Percentiles rank a stretch among this genome's conserved stretches.
phyloP scores from a whole-genome alignment of 2,113 vertebrate genomes.

The Gavia stellata region DNA sequence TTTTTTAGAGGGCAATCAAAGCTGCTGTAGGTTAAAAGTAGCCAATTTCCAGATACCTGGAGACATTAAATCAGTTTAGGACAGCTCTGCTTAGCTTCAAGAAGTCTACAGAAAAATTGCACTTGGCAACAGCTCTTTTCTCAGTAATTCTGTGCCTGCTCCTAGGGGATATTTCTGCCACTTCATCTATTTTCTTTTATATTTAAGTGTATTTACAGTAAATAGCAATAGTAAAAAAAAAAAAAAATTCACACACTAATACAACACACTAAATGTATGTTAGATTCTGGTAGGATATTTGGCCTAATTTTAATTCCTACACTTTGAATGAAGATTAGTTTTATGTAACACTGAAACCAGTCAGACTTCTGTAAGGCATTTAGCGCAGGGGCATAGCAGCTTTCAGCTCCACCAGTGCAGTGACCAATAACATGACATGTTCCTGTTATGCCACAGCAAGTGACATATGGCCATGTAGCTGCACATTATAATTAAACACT shows the following conservation, averaged over 20 bases:
- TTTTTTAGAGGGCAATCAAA: background rate
- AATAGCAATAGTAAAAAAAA: background rate
- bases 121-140: background rate
- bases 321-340: background rate
- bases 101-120: background rate
- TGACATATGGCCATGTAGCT: conserved; percentile 7
- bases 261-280: background rate
- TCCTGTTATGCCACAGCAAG: background rate
- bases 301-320: background rate
- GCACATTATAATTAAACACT: conserved; percentile 35
- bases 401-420: background rate
- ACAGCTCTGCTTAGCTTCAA: background rate
- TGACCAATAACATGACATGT: background rate
- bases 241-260: background rate
- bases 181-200: conserved; percentile 2
- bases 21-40: background rate
- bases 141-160: background rate
- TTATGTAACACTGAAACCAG: background rate
- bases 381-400: background rate
- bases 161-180: background rate
- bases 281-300: background rate
- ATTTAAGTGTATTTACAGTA: background rate
- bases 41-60: background rate
- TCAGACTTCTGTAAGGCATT: background rate
- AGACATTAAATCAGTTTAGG: background rate